A percentile compares a stretch with the other conserved stretches of the same genome.
Conservation (phyloP, 2,797 vertebrate species). For the Gallinago solitaria region DNA sequence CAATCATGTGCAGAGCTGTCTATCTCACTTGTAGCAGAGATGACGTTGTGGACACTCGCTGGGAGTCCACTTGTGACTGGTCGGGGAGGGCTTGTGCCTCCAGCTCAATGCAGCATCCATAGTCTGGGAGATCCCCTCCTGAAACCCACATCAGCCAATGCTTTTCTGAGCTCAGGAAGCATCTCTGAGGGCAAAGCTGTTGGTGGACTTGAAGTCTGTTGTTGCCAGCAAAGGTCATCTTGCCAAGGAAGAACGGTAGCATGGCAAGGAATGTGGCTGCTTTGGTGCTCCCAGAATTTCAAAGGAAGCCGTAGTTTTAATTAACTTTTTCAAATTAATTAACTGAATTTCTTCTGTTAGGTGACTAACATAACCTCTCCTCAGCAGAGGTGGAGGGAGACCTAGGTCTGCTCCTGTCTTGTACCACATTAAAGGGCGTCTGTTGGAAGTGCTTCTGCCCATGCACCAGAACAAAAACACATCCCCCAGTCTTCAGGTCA, state of each 20-base stretch:
- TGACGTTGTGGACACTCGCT: rapidly evolving
- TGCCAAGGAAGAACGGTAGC: background rate
- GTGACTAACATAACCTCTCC: background rate
- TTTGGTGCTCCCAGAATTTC: background rate
- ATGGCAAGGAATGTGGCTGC: background rate
- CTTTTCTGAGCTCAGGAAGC: background rate
- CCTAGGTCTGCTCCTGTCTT: background rate
- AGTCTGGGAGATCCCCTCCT: background rate
- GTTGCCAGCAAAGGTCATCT: background rate
- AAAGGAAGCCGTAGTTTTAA: background rate
- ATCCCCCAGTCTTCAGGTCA: background rate
- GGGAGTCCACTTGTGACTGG: background rate
- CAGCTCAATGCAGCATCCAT: background rate
- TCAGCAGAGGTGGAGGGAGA: background rate
- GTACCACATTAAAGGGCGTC: background rate
- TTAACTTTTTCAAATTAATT: background rate
- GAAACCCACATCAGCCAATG: background rate
- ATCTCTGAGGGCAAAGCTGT: background rate
- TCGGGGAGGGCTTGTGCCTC: background rate
- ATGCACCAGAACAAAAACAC: background rate
- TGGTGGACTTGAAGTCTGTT: background rate
- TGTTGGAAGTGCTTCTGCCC: background rate
- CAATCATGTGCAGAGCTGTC: rapidly evolving
- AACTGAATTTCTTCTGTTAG: background rate
- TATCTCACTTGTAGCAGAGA: background rate